Percentiles rank a stretch among this genome's conserved stretches.
Evolutionary conservation across 2,888 invertebrate genomes (phyloP).

Genomic region (Himalopsyche tibetana): DNA sequence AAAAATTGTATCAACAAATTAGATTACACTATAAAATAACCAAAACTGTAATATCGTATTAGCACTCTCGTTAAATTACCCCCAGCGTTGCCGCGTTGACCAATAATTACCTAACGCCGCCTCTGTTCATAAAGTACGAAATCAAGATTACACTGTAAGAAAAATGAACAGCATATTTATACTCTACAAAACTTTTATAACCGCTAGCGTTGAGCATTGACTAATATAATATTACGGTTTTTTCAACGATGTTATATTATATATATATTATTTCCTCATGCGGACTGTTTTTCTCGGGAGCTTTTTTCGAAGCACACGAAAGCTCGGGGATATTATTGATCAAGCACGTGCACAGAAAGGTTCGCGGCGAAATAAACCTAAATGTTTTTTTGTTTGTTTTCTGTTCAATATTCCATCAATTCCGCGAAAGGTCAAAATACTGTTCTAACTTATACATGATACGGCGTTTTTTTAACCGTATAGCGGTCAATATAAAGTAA

Average conservation of each 20-base stretch:
- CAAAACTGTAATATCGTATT: too few species aligned
- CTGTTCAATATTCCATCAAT: constrained; percentile 35
- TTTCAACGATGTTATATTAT: neutral
- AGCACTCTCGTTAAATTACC: too few species aligned
- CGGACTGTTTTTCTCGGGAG: constrained; percentile 1
- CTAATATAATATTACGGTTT: constrained; percentile 28
- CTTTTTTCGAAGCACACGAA: neutral
- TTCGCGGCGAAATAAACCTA: constrained; percentile 32
- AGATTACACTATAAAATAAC: too few species aligned
- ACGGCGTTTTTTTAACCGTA: constrained; percentile 6
- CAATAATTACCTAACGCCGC: too few species aligned
- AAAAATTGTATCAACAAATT: too few species aligned
- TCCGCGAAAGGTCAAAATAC: constrained; percentile 8
- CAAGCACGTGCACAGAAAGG: constrained; percentile 14
- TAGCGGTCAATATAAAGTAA: neutral
- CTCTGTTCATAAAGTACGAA: neutral
- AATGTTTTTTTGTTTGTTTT: constrained; percentile 37
- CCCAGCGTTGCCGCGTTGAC: too few species aligned
- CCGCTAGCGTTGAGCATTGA: neutral
- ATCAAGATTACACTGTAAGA: constrained; percentile 12
- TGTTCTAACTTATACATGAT: constrained; percentile 31
- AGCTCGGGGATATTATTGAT: constrained; percentile 35
- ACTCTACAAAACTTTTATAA: too few species aligned
- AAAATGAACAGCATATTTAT: neutral
- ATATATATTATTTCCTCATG: neutral